These are phyloP conservation scores for Polyploca ridens DNA, from an alignment of 2,888 invertebrate species.

Conservation along the genomic window DNA sequence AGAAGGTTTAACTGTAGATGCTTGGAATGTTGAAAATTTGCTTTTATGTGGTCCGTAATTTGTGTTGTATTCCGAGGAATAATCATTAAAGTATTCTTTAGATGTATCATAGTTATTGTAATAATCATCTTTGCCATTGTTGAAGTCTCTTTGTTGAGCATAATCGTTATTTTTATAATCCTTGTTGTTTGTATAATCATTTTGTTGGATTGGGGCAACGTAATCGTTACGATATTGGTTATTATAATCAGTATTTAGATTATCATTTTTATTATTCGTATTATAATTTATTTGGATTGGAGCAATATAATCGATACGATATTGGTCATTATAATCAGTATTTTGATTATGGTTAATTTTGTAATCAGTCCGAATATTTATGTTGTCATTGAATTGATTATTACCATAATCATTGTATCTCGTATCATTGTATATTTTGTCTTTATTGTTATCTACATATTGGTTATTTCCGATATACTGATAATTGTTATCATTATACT, in stretches of 20 bases:
- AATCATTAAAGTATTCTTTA: constrained; percentile 68
- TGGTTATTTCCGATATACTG: constrained; percentile 21
- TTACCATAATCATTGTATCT: background rate
- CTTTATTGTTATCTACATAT: constrained; percentile 18
- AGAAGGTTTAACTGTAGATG: constrained; percentile 47
- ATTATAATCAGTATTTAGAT: too few species aligned
- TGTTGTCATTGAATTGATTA: constrained; percentile 26
- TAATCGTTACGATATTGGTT: constrained; percentile 21
- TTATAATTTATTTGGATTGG: constrained; percentile 24
- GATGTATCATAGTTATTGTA: constrained; percentile 60
- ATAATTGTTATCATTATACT: constrained; percentile 21
- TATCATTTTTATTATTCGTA: constrained; percentile 29
- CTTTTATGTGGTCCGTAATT: constrained; percentile 59
- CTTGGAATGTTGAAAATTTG: constrained; percentile 50
- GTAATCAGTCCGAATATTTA: constrained; percentile 31
- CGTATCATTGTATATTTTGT: background rate
- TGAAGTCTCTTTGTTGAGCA: constrained; percentile 23
- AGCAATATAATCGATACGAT: constrained; percentile 20
- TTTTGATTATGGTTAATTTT: constrained; percentile 26
- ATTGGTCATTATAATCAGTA: constrained; percentile 17
- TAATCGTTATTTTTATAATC: constrained; percentile 26
- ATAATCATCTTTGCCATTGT: constrained; percentile 32
- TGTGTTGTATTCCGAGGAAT: constrained; percentile 57
- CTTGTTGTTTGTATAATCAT: constrained; percentile 30
- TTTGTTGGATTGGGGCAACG: constrained; percentile 19